Evolutionary conservation across 2,888 invertebrate genomes (phyloP).

Genomic region (Pterostichus madidus): DNA sequence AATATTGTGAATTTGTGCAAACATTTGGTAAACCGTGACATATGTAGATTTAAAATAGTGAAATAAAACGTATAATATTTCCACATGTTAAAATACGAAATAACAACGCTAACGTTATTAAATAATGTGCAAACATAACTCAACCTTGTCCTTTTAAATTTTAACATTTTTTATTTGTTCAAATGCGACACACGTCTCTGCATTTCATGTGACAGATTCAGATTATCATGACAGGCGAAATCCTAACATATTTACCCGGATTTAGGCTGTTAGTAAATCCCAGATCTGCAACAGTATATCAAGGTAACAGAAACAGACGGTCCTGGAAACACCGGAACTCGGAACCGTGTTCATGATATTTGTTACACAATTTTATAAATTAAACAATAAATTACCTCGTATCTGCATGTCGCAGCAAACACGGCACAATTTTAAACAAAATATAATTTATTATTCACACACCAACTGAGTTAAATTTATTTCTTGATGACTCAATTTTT

Average conservation of each 20-base stretch:
- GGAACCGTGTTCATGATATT: slow-evolving; percentile 25
- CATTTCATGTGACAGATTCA: slow-evolving; percentile 49
- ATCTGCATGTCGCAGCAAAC: no score
- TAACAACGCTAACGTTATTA: slow-evolving; percentile 8
- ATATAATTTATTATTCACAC: no score
- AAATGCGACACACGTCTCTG: slow-evolving; percentile 48
- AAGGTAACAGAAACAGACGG: slow-evolving; percentile 7
- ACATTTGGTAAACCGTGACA: no score
- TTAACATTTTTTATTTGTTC: slow-evolving; percentile 43
- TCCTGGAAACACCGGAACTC: not conserved
- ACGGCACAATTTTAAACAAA: no score
- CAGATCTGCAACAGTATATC: slow-evolving; percentile 23
- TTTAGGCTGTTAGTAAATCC: slow-evolving; percentile 48
- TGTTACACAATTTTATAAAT: slow-evolving; percentile 35
- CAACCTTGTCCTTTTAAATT: slow-evolving; percentile 27
- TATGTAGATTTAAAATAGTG: no score
- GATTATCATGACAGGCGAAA: slow-evolving; percentile 36
- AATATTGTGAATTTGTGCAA: no score
- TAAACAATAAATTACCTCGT: slow-evolving; percentile 19
- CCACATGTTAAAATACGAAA: not conserved
- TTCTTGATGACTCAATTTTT: no score
- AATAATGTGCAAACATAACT: slow-evolving; percentile 43
- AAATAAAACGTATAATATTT: no score
- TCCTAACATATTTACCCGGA: slow-evolving; percentile 46
- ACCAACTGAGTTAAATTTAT: no score